Evolutionary conservation across 2,113 vertebrate genomes (phyloP).

Genomic region (Vanacampus margaritifer): DNA sequence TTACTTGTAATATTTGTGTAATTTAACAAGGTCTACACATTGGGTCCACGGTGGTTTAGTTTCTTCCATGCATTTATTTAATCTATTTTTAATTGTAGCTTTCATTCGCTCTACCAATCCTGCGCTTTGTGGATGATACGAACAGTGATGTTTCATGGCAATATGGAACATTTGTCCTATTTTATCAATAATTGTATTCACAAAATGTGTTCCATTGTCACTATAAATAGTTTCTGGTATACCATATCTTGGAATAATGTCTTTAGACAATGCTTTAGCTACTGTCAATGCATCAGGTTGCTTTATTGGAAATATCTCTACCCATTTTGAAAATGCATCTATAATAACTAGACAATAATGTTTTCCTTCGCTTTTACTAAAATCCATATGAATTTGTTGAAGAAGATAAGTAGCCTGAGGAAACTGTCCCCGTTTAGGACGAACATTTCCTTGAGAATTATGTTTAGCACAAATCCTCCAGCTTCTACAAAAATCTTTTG

Average conservation of each 20-base stretch:
- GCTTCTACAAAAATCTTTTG: not conserved
- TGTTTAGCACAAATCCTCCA: not conserved
- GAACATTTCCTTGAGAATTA: not conserved
- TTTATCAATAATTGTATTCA: not conserved
- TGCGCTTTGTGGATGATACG: no score
- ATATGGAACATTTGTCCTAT: no score
- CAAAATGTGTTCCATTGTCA: constrained; percentile 54
- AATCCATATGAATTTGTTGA: not conserved
- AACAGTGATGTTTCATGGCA: no score
- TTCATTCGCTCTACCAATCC: no score
- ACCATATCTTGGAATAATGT: no score
- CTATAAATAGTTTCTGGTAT: constrained; percentile 8
- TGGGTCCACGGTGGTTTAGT: no score
- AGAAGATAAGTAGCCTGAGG: not conserved
- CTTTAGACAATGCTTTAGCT: not conserved
- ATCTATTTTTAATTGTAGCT: no score
- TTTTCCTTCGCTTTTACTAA: not conserved
- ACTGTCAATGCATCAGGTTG: not conserved
- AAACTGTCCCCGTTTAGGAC: not conserved
- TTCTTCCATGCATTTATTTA: no score
- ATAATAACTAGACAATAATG: not conserved
- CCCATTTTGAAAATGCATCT: not conserved
- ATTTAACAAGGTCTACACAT: no score
- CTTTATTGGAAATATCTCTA: not conserved
- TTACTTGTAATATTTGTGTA: no score